Base-by-base conservation (phyloP, 2,797 vertebrate species). In the Loriculus beryllinus region DNA sequence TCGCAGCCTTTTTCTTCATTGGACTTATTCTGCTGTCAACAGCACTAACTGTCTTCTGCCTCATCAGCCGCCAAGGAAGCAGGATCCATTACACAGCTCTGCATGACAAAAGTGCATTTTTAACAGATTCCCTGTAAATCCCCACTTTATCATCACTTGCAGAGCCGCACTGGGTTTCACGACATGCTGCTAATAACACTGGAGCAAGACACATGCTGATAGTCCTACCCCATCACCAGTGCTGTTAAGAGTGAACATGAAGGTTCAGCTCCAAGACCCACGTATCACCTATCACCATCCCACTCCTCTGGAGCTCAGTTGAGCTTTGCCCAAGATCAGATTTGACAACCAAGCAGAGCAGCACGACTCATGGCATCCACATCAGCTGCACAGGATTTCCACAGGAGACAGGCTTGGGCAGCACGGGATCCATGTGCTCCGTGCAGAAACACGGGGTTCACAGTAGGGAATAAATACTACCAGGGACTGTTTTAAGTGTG, bases 21-120 rank as follows among this genome's bases (percentile, higher is more conserved):
- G 98, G 97, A 59, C 92, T 98, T 35, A 26, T 97, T 43, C 91
- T 98, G 11, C 78, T 98, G 60, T 67, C 82, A 4, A 28, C 92
- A 72, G 80, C 82, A 3, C 72, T 97, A 51, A 59, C 90, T n/a
- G 52, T 97, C 16, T 91, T 95, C 20, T 69, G 95, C 65, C 43
- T 96, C 25, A 3, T 98, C 47, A 68, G 16, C n/a, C 96, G 59
- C 13, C 88, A 86, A 28, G 94, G 86, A 91, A 97, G 77, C 62
- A 97, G 65, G 88, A 92, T 90, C 62, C 72, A 43, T 31, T 98
- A 98, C 43, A 97, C 3, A 3, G 71, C 94, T 31, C 91, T 98
- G 39, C 31, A 81, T 22, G 96, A 96, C 62, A 98, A 97, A 79
- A 97, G 96, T 4, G 67, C 65, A 2, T 75, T 98, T 72, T 96